Evolutionary conservation across 2,888 invertebrate genomes (phyloP).

Genomic region (Lithosia quadra): DNA sequence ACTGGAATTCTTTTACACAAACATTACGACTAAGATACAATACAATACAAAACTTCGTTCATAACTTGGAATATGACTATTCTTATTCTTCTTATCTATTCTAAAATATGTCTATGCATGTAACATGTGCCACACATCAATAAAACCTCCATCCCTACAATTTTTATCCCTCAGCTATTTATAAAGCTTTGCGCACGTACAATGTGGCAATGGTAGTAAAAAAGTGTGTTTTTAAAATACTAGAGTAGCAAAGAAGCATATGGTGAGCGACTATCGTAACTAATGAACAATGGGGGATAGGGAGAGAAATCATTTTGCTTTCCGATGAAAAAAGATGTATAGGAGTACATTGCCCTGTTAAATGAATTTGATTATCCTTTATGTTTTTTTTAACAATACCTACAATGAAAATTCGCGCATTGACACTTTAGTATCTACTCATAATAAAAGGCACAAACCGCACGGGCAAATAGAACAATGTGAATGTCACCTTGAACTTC

Average conservation of each 20-base stretch:
- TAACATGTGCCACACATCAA: slow-evolving; percentile 20
- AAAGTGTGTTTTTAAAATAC: neutral
- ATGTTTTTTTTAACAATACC: too few relatives aligned
- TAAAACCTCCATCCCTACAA: slow-evolving; percentile 15
- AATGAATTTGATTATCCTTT: too few relatives aligned
- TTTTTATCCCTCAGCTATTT: slow-evolving; percentile 21
- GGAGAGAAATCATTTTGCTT: too few relatives aligned
- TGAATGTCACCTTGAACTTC: slow-evolving; percentile 47
- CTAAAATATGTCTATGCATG: neutral
- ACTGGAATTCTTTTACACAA: neutral
- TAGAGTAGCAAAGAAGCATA: neutral
- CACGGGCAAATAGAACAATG: slow-evolving; percentile 18
- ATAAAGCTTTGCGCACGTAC: slow-evolving; percentile 9
- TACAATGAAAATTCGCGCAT: neutral
- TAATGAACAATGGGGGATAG: neutral
- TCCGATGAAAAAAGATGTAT: too few relatives aligned
- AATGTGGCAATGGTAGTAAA: neutral
- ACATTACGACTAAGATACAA: too few relatives aligned
- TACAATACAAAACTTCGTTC: neutral
- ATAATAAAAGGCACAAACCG: neutral
- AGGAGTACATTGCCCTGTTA: too few relatives aligned
- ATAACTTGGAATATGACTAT: neutral
- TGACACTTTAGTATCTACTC: too few relatives aligned
- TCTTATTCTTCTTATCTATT: neutral
- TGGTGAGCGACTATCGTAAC: neutral